A percentile compares a stretch with the other conserved stretches of the same genome.
Evolutionary conservation across 2,888 invertebrate species (phyloP).

Genomic region (Orthonevra nobilis): DNA sequence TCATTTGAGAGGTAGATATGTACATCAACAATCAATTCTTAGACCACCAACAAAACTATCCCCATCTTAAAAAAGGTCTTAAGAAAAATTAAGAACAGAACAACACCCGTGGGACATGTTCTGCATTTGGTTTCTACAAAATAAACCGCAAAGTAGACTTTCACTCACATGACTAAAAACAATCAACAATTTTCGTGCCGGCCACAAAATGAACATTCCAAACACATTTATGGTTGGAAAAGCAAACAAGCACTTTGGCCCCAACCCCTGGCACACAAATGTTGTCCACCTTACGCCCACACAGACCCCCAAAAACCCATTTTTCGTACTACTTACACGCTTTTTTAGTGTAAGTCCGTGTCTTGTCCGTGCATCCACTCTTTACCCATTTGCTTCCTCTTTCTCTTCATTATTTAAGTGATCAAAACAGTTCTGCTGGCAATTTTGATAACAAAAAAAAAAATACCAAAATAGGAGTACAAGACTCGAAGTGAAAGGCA

Average conservation of each 20-base stretch:
- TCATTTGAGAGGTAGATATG: too few relatives aligned
- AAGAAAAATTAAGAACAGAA: slow-evolving; percentile 17
- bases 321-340: too few relatives aligned
- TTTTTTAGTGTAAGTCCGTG: slow-evolving; percentile 22
- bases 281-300: too few relatives aligned
- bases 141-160: slow-evolving; percentile 13
- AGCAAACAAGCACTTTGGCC: slow-evolving; percentile 36
- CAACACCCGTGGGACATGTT: slow-evolving; percentile 11
- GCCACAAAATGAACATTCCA: slow-evolving; percentile 41
- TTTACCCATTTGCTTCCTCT: background rate
- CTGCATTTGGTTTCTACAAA: slow-evolving; percentile 11
- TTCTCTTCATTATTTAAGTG: slow-evolving; percentile 52
- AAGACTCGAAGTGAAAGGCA: too few relatives aligned
- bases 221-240: slow-evolving; percentile 25
- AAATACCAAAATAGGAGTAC: too few relatives aligned
- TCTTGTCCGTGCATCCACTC: slow-evolving; percentile 19
- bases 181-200: slow-evolving; percentile 42
- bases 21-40: too few relatives aligned
- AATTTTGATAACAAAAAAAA: slow-evolving; percentile 16
- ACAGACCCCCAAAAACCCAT: too few relatives aligned
- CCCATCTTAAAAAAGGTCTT: too few relatives aligned
- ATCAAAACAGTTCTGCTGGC: slow-evolving; percentile 14
- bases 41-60: too few relatives aligned
- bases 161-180: slow-evolving; percentile 25
- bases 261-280: background rate